phyloP scores from a whole-genome alignment of 2,888 invertebrate species.

The Magallana nippona region DNA sequence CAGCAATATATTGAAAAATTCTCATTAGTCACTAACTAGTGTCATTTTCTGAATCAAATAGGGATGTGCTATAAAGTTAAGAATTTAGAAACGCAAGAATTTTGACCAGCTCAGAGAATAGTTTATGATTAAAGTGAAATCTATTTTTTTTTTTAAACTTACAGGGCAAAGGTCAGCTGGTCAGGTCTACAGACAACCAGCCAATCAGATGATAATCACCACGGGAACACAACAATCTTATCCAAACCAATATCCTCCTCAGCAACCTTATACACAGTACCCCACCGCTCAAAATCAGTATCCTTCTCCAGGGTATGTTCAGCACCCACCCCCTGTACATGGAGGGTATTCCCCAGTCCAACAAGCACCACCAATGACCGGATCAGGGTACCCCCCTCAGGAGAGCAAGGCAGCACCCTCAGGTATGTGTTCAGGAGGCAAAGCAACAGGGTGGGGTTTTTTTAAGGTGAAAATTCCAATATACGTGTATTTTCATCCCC shows the following conservation, averaged over 20 bases:
- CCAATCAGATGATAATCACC: background rate
- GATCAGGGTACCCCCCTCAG: conserved; percentile 5
- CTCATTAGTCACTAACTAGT: too few relatives aligned
- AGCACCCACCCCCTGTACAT: conserved; percentile 5
- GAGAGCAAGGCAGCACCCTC: background rate
- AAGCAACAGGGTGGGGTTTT: background rate
- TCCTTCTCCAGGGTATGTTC: conserved; percentile 8
- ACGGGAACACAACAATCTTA: conserved; percentile 10
- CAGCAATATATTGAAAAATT: too few relatives aligned
- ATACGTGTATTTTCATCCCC: too few relatives aligned
- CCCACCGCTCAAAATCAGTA: background rate
- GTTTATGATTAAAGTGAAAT: too few relatives aligned
- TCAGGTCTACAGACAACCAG: conserved; percentile 37
- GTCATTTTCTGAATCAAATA: too few relatives aligned
- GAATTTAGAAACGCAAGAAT: too few relatives aligned
- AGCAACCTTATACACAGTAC: background rate
- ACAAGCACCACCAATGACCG: conserved; percentile 4
- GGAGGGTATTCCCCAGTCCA: conserved; percentile 23
- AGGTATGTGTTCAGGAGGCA: background rate
- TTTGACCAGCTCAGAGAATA: too few relatives aligned
- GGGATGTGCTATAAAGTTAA: too few relatives aligned
- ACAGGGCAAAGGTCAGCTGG: conserved; percentile 4
- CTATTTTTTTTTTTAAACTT: too few relatives aligned
- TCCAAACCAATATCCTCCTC: conserved; percentile 10
- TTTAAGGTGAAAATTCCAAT: too few relatives aligned